These are phyloP conservation scores for Petrocephalus zakoni DNA, from an alignment of 2,113 vertebrate genomes.

Conservation along the genomic window DNA sequence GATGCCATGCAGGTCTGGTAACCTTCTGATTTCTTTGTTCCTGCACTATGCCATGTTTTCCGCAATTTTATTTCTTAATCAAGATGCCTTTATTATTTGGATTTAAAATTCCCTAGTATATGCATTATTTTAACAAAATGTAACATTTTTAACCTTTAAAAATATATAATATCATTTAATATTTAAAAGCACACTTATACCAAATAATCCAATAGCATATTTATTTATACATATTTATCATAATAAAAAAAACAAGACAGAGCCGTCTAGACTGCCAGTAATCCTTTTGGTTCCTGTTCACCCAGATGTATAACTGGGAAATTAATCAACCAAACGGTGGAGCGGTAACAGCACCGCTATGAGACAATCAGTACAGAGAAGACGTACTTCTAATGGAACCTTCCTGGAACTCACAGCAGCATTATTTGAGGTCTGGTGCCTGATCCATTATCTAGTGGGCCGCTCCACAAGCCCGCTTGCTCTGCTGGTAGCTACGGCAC, in stretches of 20 bases:
- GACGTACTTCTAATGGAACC: background rate
- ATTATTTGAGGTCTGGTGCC: background rate
- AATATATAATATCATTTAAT: conserved; percentile 53
- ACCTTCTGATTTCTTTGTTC: background rate
- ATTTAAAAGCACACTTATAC: conserved; percentile 56
- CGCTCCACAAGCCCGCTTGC: background rate
- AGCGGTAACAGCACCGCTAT: background rate
- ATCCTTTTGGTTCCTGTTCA: background rate
- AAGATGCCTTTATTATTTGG: background rate
- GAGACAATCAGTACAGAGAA: background rate
- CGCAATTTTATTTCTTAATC: background rate
- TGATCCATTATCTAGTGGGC: background rate
- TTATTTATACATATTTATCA: background rate
- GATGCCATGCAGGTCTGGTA: background rate
- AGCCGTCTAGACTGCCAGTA: background rate
- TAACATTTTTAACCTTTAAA: background rate
- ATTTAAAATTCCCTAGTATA: background rate
- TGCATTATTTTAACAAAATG: background rate
- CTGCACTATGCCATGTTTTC: background rate
- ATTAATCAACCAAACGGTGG: background rate
- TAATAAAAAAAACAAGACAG: background rate
- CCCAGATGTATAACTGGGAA: background rate
- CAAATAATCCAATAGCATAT: conserved; percentile 50
- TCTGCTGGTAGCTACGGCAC: background rate
- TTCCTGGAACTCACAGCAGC: background rate